Conservation (phyloP, 2,113 vertebrate species). For the Oryzias woworae region DNA sequence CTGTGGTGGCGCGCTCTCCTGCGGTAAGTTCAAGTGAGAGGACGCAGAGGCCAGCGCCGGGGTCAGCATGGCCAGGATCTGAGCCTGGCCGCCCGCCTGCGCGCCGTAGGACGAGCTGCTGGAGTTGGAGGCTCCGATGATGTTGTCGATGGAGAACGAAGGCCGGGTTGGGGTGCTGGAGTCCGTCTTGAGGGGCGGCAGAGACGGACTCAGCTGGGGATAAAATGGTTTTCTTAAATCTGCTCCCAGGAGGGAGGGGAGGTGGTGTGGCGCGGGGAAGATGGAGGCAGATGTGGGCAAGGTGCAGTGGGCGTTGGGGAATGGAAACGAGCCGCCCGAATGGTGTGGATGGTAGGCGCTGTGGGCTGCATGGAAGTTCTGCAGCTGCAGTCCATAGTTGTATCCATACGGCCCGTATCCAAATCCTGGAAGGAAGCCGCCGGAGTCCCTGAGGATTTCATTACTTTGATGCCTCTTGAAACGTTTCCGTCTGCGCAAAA, state of each 20-base stretch:
- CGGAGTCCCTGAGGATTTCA: conserved; percentile 88
- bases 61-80: conserved; percentile 91
- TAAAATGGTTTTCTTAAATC: conserved; percentile 85
- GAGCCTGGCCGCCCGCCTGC: conserved; percentile 85
- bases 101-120: conserved; percentile 79
- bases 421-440: conserved; percentile 91
- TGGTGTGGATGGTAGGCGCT: conserved; percentile 78
- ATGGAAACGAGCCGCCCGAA: conserved; percentile 81
- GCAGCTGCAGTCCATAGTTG: conserved; percentile 92
- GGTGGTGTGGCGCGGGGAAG: conserved; percentile 81
- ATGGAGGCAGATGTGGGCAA: conserved; percentile 81
- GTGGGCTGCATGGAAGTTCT: conserved; percentile 84
- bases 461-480: conserved; percentile 90
- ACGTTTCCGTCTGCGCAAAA: conserved; percentile 90
- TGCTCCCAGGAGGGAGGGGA: conserved; percentile 85
- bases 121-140: conserved; percentile 84
- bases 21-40: conserved; percentile 85
- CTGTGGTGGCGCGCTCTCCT: conserved; percentile 83
- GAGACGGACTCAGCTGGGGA: conserved; percentile 78
- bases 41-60: conserved; percentile 88
- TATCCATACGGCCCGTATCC: conserved; percentile 95
- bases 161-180: conserved; percentile 80
- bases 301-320: conserved; percentile 83
- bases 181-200: conserved; percentile 89
- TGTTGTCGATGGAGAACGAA: conserved; percentile 98